These are phyloP conservation scores for Sphaeramia orbicularis DNA, from an alignment of 2,797 vertebrate species.

Conservation along the genomic window DNA sequence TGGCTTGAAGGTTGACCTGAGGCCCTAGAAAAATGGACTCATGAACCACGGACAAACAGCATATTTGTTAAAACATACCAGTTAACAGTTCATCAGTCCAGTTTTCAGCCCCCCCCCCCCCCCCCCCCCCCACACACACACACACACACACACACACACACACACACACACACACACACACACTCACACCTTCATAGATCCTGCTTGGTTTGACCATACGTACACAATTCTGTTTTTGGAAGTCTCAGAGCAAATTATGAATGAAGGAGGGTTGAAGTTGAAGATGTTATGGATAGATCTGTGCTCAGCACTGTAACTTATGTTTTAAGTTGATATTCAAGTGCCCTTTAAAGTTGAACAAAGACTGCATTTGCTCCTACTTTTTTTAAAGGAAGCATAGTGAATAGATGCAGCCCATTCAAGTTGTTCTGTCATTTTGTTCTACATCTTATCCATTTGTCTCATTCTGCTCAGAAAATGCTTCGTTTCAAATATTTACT, in stretches of 20 bases:
- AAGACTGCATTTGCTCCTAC: not conserved
- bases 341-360: slow-evolving; percentile 46
- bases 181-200: slow-evolving; percentile 29
- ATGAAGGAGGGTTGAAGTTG: slow-evolving; percentile 9
- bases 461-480: not conserved
- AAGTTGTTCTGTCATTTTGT: slow-evolving; percentile 1
- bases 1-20: slow-evolving; percentile 26
- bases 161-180: too few relatives aligned
- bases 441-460: slow-evolving; percentile 18
- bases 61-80: not conserved
- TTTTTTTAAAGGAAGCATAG: slow-evolving; percentile 8
- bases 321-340: slow-evolving; percentile 32
- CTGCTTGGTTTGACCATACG: slow-evolving; percentile 34
- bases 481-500: slow-evolving; percentile 4
- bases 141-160: too few relatives aligned
- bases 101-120: slow-evolving; percentile 34
- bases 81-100: slow-evolving; percentile 56
- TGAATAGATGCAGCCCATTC: slow-evolving; percentile 9
- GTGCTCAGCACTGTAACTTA: slow-evolving; percentile 10
- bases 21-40: slow-evolving; percentile 45
- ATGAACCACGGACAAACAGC: slow-evolving; percentile 26
- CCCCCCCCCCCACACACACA: too few relatives aligned
- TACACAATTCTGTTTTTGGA: slow-evolving; percentile 20
- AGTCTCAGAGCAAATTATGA: slow-evolving; percentile 16
- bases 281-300: slow-evolving; percentile 13